Evolutionary conservation across 1,140 invertebrate genomes (phyloP), one percentile per base, ranked within the genome.

Genomic region (Drosophila saltans): DNA sequence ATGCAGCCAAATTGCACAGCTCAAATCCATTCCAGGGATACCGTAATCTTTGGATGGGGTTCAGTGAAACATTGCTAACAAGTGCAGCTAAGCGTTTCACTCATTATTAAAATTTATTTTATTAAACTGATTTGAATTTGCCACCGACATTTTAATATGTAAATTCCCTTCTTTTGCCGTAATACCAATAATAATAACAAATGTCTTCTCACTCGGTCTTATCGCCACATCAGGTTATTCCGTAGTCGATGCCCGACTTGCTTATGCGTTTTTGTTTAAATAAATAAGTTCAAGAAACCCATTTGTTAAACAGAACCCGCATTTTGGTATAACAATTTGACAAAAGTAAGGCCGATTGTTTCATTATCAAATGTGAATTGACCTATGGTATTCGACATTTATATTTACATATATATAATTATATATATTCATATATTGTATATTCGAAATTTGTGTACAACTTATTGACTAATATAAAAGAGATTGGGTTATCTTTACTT

Each of bases 251-350:
- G 9, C 21, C 45, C 45, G 45, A 52, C 21, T 52, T 52, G 45
- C 45, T 52, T 52, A 52, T 24, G 36, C 59, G 21, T 43, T 61
- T 61, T 39, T 21, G 21, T 24, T 61, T 43, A 16, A 61, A 61
- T 16, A 43, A 28, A 43, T 26, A n/a, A 60, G 81, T 75, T 86
- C 75, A 85, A 81, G 24, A 59, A 85, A 86, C 81, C 65, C 81
- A 86, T 86, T 82, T 72, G 62, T 64, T 63, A n/a, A 67, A 65
- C 58, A 36, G 66, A 16, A 41, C 80, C 80, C 80, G 62, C 78
- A 82, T 80, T 64, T 65, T 73, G 67, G 66, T 66, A 66, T 67
- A 48, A 48, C 43, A 57, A 74, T 62, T 65, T 69, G 66, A 11
- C 62, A 69, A 62, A 71, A 71, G 40, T 76, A 28, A 57, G 28